A percentile compares a stretch with the other conserved stretches of the same genome.
Evolutionary conservation across 2,888 invertebrate genomes (phyloP).

Genomic region (Heteromurus nitidus): DNA sequence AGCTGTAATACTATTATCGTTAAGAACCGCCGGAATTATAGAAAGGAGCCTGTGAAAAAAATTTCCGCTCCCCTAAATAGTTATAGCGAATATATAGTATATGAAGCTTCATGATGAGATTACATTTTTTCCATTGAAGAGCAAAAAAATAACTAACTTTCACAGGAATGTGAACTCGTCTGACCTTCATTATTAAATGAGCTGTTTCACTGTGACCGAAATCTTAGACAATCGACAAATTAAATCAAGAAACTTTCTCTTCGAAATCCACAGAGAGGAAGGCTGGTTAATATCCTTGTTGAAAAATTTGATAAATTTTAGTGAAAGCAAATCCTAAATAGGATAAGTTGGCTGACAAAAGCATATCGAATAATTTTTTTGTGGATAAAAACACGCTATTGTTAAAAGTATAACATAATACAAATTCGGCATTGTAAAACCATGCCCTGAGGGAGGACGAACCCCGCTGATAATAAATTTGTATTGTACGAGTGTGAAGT

Average conservation of each 20-base stretch:
- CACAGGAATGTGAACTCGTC: not conserved
- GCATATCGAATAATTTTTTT: no score
- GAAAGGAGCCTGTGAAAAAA: no score
- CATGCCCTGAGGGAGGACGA: no score
- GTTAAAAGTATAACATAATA: no score
- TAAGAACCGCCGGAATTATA: no score
- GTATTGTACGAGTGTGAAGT: no score
- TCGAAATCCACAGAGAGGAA: not conserved
- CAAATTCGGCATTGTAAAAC: no score
- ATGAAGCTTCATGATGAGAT: not conserved
- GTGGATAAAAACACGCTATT: no score
- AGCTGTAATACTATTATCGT: no score
- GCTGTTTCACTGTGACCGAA: slow-evolving; percentile 20
- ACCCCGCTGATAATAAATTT: no score
- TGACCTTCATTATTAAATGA: slow-evolving; percentile 10
- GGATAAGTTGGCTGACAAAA: not conserved
- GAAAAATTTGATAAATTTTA: not conserved
- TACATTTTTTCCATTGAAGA: not conserved
- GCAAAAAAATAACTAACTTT: not conserved
- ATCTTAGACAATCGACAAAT: slow-evolving; percentile 7
- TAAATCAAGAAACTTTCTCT: not conserved
- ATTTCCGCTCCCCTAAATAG: not conserved
- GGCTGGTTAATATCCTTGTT: not conserved
- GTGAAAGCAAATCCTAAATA: not conserved
- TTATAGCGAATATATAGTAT: not conserved